Evolutionary conservation across 2,888 invertebrate species (phyloP).

Genomic region (Lagria hirta): DNA sequence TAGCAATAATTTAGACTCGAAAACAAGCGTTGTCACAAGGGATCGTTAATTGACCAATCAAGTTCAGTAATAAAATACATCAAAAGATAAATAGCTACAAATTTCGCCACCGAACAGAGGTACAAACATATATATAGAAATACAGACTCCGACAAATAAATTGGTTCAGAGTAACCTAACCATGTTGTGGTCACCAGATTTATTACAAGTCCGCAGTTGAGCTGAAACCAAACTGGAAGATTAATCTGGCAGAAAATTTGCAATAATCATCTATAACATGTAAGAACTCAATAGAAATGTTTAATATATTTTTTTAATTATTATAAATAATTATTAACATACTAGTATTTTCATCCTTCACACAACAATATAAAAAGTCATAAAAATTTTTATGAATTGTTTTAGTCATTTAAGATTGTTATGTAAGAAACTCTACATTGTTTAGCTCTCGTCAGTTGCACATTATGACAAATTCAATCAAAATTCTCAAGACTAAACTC

Average conservation of each 20-base stretch:
- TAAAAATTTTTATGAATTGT: too few species aligned
- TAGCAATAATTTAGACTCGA: too few species aligned
- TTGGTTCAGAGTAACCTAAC: conserved; percentile 45
- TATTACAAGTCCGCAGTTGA: conserved; percentile 48
- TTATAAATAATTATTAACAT: too few species aligned
- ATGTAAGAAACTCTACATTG: too few species aligned
- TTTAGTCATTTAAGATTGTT: too few species aligned
- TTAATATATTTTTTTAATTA: too few species aligned
- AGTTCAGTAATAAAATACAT: conserved; percentile 30
- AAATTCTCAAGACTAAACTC: too few species aligned
- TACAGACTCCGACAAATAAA: conserved; percentile 47
- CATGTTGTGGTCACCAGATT: conserved; percentile 50
- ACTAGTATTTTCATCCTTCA: too few species aligned
- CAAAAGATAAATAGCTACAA: conserved; percentile 33
- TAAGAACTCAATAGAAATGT: conserved; percentile 22
- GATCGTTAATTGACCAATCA: conserved; percentile 30
- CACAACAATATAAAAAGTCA: too few species aligned
- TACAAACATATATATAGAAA: conserved; percentile 40
- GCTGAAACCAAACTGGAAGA: conserved; percentile 36
- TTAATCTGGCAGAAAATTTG: conserved; percentile 30
- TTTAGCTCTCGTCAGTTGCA: too few species aligned
- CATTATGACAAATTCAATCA: too few species aligned
- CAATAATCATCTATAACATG: conserved; percentile 27
- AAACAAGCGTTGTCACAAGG: too few species aligned
- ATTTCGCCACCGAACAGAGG: conserved; percentile 31